phyloP scores from a whole-genome alignment of 2,888 invertebrate genomes.

The Himalopsyche japonica region DNA sequence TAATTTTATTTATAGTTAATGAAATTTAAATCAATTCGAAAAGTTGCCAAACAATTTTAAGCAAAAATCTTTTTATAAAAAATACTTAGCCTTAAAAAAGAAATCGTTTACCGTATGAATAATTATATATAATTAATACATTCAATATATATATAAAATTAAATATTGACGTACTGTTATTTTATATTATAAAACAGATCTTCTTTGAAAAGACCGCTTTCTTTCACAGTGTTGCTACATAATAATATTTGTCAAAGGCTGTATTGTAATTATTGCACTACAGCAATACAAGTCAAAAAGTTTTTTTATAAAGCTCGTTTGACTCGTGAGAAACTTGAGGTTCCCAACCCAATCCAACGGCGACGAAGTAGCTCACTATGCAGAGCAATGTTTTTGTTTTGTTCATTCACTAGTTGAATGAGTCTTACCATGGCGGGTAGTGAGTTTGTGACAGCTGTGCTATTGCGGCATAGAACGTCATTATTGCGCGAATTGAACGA shows the following conservation, averaged over 20 bases:
- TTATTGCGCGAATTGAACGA: slow-evolving; percentile 65
- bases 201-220: not conserved
- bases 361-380: not conserved
- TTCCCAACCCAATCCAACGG: not conserved
- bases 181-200: not conserved
- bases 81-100: too few relatives aligned
- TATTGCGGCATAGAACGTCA: slow-evolving; percentile 65
- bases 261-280: not conserved
- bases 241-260: not conserved
- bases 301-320: not conserved
- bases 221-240: not conserved
- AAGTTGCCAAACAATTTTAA: too few relatives aligned
- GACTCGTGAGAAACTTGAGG: not conserved
- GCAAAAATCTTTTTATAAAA: too few relatives aligned
- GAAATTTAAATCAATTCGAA: too few relatives aligned
- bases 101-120: too few relatives aligned
- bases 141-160: too few relatives aligned
- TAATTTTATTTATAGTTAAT: too few relatives aligned
- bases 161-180: too few relatives aligned
- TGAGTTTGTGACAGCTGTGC: slow-evolving; percentile 62
- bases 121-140: too few relatives aligned
- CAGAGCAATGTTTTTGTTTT: slow-evolving; percentile 22
- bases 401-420: slow-evolving; percentile 44
- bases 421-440: slow-evolving; percentile 57
- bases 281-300: not conserved